Evolutionary conservation across 2,113 vertebrate species (phyloP), one percentile per base, ranked within the genome.

Genomic region (Zosterops hypoxanthus): DNA sequence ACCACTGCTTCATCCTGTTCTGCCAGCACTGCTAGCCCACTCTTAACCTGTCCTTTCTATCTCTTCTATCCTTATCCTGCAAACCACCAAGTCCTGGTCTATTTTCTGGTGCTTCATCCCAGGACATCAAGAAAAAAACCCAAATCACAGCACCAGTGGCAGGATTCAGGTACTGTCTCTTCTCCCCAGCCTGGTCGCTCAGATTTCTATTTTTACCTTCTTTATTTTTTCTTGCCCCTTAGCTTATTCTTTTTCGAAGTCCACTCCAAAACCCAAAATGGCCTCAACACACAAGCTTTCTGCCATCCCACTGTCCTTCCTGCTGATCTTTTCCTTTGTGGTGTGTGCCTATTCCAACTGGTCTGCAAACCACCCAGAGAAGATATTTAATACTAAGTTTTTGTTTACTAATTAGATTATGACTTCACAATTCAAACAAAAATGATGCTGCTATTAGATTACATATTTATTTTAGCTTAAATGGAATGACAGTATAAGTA

Each of bases 301-400:
- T 31, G 22, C 26, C 44, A 50, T 28, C 8, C 28, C 31, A 22
- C 25, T 12, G 9, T 41, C 60, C 49, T 26, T 36, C 24, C 34
- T 25, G 16, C 28, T n/a, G 2, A 71, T 33, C 13, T 76, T 60
- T 29, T 34, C 31, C 25, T 78, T 49, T 34, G 3, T 18, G 13
- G 2, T 18, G 9, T 31, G 59, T 69, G 25, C n/a, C 64, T 53
- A 11, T n/a, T 82, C 16, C 50, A 61, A 10, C 0, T 23, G 29
- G 7, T 25, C 42, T 13, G 11, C 25, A 76, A 89, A 18, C 53
- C n/a, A 42, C 29, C 16, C 0, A 0, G 14, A n/a, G 28, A 16
- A 84, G 19, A 79, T 17, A 72, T 0, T 1, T 11, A 68, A 52
- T 12, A 63, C 4, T 23, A 81, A 25, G 2, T 0, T 66, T 71